phyloP scores from a whole-genome alignment of 2,797 vertebrate genomes.

The Notolepis coatsorum region DNA sequence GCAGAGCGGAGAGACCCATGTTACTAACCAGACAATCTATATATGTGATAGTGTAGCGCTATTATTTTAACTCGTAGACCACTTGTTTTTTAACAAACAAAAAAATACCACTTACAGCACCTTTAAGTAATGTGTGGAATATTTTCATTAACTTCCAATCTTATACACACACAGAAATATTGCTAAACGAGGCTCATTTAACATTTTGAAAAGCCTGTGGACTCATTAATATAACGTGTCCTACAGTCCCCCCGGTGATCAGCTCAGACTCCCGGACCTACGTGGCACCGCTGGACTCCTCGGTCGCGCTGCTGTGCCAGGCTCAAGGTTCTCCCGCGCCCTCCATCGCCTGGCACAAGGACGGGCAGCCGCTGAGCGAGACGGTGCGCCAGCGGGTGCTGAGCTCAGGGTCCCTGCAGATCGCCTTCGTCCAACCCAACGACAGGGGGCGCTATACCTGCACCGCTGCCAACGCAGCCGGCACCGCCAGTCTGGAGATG shows the following conservation, averaged over 20 bases:
- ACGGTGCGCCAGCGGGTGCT: slow-evolving; percentile 85
- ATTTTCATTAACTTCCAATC: too few relatives aligned
- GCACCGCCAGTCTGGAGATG: slow-evolving; percentile 81
- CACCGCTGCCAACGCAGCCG: slow-evolving; percentile 87
- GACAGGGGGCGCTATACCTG: slow-evolving; percentile 91
- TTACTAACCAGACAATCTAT: too few relatives aligned
- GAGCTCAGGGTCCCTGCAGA: slow-evolving; percentile 89
- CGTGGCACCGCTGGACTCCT: slow-evolving; percentile 84
- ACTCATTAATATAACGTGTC: not conserved
- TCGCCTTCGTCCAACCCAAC: slow-evolving; percentile 85
- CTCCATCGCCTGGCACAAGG: slow-evolving; percentile 88
- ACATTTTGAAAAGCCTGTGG: not conserved
- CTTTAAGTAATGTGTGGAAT: too few relatives aligned
- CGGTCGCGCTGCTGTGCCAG: slow-evolving; percentile 87
- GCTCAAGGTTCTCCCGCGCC: slow-evolving; percentile 87
- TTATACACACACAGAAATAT: too few relatives aligned
- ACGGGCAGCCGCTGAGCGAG: slow-evolving; percentile 81
- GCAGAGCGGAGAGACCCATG: not conserved
- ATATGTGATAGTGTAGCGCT: too few relatives aligned
- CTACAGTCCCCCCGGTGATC: slow-evolving; percentile 91
- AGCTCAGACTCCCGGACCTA: slow-evolving; percentile 77
- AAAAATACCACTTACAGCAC: too few relatives aligned
- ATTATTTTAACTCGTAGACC: too few relatives aligned
- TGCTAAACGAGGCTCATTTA: too few relatives aligned
- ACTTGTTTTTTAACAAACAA: too few relatives aligned